Conservation (phyloP, 2,797 vertebrate genomes). For the Glossophaga mutica region DNA sequence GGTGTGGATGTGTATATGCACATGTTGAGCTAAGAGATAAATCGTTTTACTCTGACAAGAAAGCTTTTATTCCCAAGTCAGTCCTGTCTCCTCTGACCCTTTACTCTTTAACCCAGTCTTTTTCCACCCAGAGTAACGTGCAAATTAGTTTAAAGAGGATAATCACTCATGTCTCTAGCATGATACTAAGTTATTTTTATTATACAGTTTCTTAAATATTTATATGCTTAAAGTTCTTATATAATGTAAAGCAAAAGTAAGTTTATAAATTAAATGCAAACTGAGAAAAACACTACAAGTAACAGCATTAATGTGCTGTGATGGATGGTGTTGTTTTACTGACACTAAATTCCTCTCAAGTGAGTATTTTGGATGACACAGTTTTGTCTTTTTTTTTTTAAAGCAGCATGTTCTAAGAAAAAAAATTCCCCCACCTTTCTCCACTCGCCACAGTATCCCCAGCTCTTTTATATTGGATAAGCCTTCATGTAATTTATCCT, state of each 20-base stretch:
- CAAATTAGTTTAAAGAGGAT: constrained; percentile 36
- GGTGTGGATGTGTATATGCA: not conserved
- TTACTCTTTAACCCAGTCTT: not conserved
- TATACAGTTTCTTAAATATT: not conserved
- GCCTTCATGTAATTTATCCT: not conserved
- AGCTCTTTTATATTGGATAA: not conserved
- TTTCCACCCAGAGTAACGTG: not conserved
- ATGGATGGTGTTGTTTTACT: not conserved
- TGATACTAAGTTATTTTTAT: constrained; percentile 47
- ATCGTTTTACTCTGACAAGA: not conserved
- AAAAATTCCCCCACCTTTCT: not conserved
- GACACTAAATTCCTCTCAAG: not conserved
- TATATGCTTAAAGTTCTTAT: constrained; percentile 2
- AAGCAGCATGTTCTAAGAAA: not conserved
- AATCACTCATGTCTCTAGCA: not conserved
- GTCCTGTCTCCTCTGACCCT: not conserved
- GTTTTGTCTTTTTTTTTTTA: not conserved
- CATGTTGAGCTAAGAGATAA: not conserved
- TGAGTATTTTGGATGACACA: not conserved
- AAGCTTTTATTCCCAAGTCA: not conserved
- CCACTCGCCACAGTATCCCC: not conserved
- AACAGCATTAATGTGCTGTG: not conserved
- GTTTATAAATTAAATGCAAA: constrained; percentile 40
- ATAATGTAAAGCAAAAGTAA: constrained; percentile 3
- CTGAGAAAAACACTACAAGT: not conserved